These are phyloP conservation scores for Limenitis camilla DNA, from an alignment of 2,888 invertebrate genomes.

Conservation along the genomic window DNA sequence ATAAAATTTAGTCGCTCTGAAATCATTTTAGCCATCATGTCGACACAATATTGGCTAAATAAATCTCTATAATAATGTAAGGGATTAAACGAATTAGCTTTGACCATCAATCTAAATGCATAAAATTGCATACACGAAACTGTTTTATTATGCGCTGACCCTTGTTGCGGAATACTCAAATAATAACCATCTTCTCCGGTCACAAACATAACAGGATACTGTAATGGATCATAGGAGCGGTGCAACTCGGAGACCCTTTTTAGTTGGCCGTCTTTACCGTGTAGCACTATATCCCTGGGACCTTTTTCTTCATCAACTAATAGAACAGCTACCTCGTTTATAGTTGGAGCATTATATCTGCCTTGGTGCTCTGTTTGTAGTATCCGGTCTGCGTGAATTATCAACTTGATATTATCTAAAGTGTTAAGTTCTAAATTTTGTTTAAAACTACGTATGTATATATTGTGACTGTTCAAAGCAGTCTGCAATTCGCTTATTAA, in stretches of 20 bases:
- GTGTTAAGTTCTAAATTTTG: constrained; percentile 24
- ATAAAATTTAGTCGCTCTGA: too few species aligned
- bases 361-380: constrained; percentile 16
- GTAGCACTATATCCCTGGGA: constrained; percentile 28
- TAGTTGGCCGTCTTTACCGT: constrained; percentile 21
- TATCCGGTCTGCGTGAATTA: constrained; percentile 23
- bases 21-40: too few species aligned
- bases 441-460: constrained; percentile 27
- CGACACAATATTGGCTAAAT: too few species aligned
- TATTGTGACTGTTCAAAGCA: constrained; percentile 13
- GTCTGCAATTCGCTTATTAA: constrained; percentile 20
- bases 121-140: constrained; percentile 4
- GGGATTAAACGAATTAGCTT: background rate
- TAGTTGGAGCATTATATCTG: constrained; percentile 14
- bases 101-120: background rate
- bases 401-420: constrained; percentile 24
- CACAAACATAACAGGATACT: constrained; percentile 26
- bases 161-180: background rate
- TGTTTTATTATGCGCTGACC: constrained; percentile 2
- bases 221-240: constrained; percentile 23
- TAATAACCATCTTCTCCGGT: constrained; percentile 20
- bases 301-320: constrained; percentile 29
- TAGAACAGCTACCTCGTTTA: constrained; percentile 17
- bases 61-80: constrained; percentile 5
- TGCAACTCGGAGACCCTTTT: constrained; percentile 24